Percentiles rank a stretch among this genome's conserved stretches.
phyloP scores from a whole-genome alignment of 2,113 vertebrate species.

The Emydocephalus ijimae region DNA sequence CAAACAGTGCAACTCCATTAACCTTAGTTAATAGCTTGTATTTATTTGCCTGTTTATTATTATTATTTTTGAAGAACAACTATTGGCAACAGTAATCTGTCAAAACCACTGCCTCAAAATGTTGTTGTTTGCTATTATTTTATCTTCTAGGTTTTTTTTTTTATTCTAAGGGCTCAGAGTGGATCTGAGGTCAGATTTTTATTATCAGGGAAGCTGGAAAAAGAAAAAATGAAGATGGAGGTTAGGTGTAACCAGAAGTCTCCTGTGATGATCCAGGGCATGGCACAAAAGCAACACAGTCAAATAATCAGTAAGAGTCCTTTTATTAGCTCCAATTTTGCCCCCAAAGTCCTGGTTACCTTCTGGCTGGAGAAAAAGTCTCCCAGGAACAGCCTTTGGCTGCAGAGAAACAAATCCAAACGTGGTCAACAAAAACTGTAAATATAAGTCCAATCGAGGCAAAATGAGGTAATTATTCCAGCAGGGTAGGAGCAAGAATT shows the following conservation, averaged over 20 bases:
- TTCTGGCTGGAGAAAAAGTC: too few species aligned
- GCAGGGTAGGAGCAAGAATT: too few species aligned
- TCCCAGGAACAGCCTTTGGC: too few species aligned
- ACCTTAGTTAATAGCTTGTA: slow-evolving; percentile 29
- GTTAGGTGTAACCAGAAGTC: neutral
- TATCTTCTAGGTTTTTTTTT: neutral
- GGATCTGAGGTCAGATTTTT: slow-evolving; percentile 1
- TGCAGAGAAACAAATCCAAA: too few species aligned
- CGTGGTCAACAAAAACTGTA: too few species aligned
- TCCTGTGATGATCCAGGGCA: too few species aligned
- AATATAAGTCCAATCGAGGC: too few species aligned
- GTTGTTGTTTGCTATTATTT: slow-evolving; percentile 4
- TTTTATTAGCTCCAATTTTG: too few species aligned
- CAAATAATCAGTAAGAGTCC: too few species aligned
- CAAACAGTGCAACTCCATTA: slow-evolving; percentile 23
- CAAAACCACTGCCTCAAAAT: neutral
- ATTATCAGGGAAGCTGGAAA: neutral
- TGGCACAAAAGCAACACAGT: too few species aligned
- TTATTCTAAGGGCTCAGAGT: neutral
- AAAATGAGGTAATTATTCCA: too few species aligned
- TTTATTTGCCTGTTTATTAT: slow-evolving; percentile 31
- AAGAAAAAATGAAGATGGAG: neutral
- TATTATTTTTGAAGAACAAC: neutral
- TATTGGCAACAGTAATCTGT: slow-evolving; percentile 6
- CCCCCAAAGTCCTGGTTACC: too few species aligned